Conservation (phyloP, 2,888 invertebrate genomes). For the Cecidostiba fungosa region DNA sequence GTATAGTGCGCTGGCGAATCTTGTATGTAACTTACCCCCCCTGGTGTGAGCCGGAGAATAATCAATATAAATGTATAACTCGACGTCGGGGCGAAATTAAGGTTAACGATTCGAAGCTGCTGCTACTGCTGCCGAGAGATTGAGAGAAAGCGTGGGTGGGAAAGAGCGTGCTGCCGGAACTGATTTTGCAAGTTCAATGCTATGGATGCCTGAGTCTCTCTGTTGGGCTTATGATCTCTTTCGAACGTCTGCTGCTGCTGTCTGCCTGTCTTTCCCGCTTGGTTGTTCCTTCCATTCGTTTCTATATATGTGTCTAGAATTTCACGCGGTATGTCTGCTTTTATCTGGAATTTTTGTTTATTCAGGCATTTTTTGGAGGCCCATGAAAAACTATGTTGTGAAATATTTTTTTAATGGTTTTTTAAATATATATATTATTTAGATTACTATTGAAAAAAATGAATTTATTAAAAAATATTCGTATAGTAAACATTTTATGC, state of each 20-base stretch:
- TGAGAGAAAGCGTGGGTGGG: constrained; percentile 2
- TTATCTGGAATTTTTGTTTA: not conserved
- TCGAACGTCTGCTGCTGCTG: not conserved
- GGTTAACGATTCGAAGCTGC: constrained; percentile 22
- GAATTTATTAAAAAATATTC: too few species aligned
- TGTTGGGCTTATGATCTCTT: not conserved
- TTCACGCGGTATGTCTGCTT: not conserved
- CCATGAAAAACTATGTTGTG: too few species aligned
- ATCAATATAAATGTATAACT: constrained; percentile 42
- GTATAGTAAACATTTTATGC: too few species aligned
- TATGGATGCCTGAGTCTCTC: not conserved
- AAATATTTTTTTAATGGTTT: too few species aligned
- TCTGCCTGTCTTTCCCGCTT: not conserved
- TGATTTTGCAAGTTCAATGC: constrained; percentile 8
- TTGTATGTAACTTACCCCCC: not conserved
- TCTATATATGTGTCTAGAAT: not conserved
- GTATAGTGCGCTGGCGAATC: too few species aligned
- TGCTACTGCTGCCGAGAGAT: not conserved
- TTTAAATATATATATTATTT: too few species aligned
- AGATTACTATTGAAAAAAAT: too few species aligned
- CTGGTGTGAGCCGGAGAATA: constrained; percentile 10
- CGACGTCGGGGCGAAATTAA: not conserved
- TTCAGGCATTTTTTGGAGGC: not conserved
- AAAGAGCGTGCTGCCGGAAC: not conserved
- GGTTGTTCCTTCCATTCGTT: not conserved